These are phyloP conservation scores for Acleris holmiana DNA, from an alignment of 2,888 invertebrate species.

Conservation along the genomic window DNA sequence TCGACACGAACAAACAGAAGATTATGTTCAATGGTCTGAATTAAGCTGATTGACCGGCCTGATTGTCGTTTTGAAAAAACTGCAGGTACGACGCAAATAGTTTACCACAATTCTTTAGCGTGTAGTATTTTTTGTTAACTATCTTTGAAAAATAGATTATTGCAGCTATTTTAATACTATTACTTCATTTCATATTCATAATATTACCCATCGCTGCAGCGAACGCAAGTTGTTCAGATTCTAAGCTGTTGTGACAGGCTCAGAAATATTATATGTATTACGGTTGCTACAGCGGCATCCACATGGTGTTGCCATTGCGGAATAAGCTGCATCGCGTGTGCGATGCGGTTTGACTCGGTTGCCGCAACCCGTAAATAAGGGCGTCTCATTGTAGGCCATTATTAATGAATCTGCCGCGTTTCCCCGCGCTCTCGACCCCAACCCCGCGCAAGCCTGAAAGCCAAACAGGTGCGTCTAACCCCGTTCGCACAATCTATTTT, in stretches of 20 bases:
- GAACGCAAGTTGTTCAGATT: slow-evolving; percentile 6
- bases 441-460: slow-evolving; percentile 71
- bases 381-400: slow-evolving; percentile 82
- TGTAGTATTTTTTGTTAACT: too few species aligned
- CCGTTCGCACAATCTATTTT: slow-evolving; percentile 84
- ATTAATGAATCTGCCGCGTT: slow-evolving; percentile 80
- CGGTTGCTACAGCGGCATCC: slow-evolving; percentile 30
- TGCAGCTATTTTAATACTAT: too few species aligned
- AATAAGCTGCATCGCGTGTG: slow-evolving; percentile 46
- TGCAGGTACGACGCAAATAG: slow-evolving; percentile 18
- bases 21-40: slow-evolving; percentile 58
- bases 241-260: slow-evolving; percentile 35
- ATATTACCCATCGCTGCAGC: too few species aligned
- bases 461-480: slow-evolving; percentile 84
- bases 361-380: slow-evolving; percentile 81
- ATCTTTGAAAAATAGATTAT: too few species aligned
- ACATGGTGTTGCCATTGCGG: slow-evolving; percentile 38
- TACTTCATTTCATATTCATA: too few species aligned
- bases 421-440: slow-evolving; percentile 54
- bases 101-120: not conserved
- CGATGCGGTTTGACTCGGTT: slow-evolving; percentile 69
- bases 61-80: slow-evolving; percentile 46
- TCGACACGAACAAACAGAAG: slow-evolving; percentile 58
- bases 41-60: slow-evolving; percentile 60
- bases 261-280: slow-evolving; percentile 23